These are phyloP conservation scores for Bombyx mandarina DNA, from an alignment of 1,140 invertebrate genomes.

Conservation along the genomic window DNA sequence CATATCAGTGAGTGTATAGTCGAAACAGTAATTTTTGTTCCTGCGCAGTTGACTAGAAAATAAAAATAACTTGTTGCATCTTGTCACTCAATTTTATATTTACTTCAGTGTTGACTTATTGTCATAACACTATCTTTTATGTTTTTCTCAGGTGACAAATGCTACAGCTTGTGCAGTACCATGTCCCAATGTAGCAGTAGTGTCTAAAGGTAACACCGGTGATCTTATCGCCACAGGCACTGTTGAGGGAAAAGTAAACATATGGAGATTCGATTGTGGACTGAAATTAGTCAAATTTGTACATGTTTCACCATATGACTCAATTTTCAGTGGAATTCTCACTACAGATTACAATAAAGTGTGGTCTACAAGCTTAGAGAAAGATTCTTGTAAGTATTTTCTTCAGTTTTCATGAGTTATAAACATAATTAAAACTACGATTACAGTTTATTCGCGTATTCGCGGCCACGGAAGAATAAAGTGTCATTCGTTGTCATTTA, in stretches of 20 bases:
- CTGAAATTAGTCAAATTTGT: constrained; percentile 73
- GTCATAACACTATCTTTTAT: neutral
- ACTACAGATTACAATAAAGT: constrained; percentile 58
- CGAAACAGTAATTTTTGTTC: no score
- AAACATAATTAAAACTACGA: neutral
- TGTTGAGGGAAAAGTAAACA: constrained; percentile 67
- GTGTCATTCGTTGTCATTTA: no score
- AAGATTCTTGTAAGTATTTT: constrained; percentile 54
- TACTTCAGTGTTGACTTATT: no score
- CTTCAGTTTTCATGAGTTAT: neutral
- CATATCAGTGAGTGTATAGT: constrained; percentile 70
- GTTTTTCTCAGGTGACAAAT: constrained; percentile 76
- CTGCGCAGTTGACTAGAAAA: no score
- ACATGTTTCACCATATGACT: constrained; percentile 56
- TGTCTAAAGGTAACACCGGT: constrained; percentile 74
- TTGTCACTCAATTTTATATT: no score
- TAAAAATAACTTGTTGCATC: no score
- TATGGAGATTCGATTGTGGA: constrained; percentile 83
- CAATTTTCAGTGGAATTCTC: constrained; percentile 60
- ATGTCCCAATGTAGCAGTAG: constrained; percentile 67
- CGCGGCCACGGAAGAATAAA: no score
- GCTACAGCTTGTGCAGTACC: constrained; percentile 86
- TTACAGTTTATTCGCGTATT: no score
- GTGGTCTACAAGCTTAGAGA: constrained; percentile 61
- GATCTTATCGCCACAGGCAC: constrained; percentile 80